Percentiles rank a stretch among this genome's conserved stretches.
These are phyloP conservation scores for Trachemys scripta DNA, from an alignment of 2,113 vertebrate genomes.

Conservation along the genomic window DNA sequence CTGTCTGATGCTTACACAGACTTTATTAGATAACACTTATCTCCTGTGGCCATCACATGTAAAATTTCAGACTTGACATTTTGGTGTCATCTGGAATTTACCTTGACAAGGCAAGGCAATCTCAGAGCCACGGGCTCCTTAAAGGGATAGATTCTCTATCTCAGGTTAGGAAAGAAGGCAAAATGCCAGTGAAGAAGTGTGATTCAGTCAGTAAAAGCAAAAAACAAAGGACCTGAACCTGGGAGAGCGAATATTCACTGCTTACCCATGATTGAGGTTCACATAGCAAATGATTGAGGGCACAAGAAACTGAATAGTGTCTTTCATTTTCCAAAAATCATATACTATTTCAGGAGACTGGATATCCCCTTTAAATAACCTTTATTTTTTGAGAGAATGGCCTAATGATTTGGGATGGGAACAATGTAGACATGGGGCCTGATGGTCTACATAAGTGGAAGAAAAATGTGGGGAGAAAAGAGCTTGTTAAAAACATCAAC, in stretches of 20 bases:
- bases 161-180: neutral
- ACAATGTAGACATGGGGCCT: neutral
- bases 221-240: neutral
- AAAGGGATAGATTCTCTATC: rapidly evolving
- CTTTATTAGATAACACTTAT: neutral
- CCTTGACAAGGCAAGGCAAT: neutral
- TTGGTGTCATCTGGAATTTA: neutral
- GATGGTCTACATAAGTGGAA: neutral
- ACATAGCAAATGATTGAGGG: neutral
- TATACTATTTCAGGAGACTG: neutral
- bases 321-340: neutral
- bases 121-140: neutral
- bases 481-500: neutral
- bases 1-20: neutral
- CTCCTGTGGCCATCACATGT: neutral
- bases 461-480: neutral
- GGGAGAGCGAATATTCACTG: neutral
- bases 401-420: neutral
- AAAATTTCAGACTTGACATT: neutral
- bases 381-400: neutral
- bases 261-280: neutral
- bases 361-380: neutral
- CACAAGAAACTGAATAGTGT: neutral
- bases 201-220: neutral
- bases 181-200: neutral